Conservation (phyloP, 2,888 invertebrate genomes). For the Athalia cordata region DNA sequence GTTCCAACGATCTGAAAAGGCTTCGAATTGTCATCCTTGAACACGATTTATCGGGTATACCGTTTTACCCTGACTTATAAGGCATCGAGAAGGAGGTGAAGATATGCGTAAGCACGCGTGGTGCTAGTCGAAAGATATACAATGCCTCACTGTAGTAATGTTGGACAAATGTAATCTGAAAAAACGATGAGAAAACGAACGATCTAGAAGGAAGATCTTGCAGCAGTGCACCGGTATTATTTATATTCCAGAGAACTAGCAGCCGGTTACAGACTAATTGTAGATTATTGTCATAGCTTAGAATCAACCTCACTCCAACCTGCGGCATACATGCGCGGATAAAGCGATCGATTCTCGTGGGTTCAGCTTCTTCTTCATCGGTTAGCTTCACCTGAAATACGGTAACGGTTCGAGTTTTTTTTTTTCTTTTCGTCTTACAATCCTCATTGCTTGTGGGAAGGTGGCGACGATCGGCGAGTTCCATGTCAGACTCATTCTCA, state of each 20-base stretch:
- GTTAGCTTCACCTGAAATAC: neutral
- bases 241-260: neutral
- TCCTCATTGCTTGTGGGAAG: neutral
- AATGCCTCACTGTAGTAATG: neutral
- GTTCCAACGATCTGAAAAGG: neutral
- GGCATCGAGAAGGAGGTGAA: neutral
- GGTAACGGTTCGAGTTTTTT: conserved; percentile 9
- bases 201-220: neutral
- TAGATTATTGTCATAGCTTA: conserved; percentile 20
- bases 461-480: neutral
- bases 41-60: conserved; percentile 28
- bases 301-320: too few species aligned
- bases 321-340: too few species aligned
- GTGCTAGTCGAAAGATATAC: conserved; percentile 12
- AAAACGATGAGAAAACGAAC: neutral
- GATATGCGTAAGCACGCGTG: conserved; percentile 1
- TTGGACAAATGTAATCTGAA: conserved; percentile 31
- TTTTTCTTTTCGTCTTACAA: too few species aligned
- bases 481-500: neutral
- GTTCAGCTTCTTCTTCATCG: conserved; percentile 5
- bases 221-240: neutral
- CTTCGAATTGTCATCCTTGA: conserved; percentile 30
- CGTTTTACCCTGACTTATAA: conserved; percentile 31
- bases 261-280: conserved; percentile 21
- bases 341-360: neutral